Conservation (phyloP, 23 tunicate species). For the Botrylloides violaceus region DNA sequence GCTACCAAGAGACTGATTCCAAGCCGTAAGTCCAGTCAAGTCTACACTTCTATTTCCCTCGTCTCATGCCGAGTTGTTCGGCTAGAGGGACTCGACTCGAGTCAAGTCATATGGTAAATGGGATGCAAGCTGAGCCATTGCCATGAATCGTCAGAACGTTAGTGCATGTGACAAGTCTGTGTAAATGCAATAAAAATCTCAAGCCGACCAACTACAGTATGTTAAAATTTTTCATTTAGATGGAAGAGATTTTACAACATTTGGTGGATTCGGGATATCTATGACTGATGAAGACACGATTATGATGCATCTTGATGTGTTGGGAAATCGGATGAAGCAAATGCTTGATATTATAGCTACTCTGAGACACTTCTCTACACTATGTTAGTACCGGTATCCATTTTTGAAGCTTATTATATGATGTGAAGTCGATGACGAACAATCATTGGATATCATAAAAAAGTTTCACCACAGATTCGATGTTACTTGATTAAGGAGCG, state of each 20-base stretch:
- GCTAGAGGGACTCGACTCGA: too few relatives aligned
- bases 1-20: too few relatives aligned
- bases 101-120: too few relatives aligned
- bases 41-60: too few relatives aligned
- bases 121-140: constrained; percentile 4
- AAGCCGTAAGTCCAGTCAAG: too few relatives aligned
- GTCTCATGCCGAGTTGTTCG: too few relatives aligned
- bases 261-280: constrained; percentile 45
- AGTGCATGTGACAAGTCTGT: not conserved
- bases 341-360: constrained; percentile 65
- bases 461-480: too few relatives aligned
- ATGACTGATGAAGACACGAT: constrained; percentile 74
- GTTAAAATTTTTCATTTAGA: constrained; percentile 31
- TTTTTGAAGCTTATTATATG: too few relatives aligned
- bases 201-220: not conserved
- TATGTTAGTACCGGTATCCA: too few relatives aligned
- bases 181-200: not conserved
- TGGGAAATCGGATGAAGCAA: constrained; percentile 64
- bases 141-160: not conserved
- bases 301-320: constrained; percentile 51
- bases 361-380: constrained; percentile 64
- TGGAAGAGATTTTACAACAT: constrained; percentile 44
- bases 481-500: too few relatives aligned
- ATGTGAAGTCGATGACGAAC: too few relatives aligned
- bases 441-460: too few relatives aligned